phyloP scores from a whole-genome alignment of 2,888 invertebrate species.

The Diaprepes abbreviatus region DNA sequence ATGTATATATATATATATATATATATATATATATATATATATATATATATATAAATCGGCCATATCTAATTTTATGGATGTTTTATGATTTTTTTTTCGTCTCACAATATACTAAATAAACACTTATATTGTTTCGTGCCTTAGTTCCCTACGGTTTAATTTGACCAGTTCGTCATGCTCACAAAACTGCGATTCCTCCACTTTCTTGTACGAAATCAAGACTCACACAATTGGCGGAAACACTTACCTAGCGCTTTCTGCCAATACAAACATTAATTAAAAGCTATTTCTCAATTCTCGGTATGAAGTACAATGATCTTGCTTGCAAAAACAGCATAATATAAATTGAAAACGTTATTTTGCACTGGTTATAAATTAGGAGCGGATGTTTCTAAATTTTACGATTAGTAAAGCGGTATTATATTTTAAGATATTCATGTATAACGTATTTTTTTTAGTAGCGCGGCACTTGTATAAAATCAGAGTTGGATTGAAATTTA shows the following conservation, averaged over 20 bases:
- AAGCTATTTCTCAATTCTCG: constrained; percentile 52
- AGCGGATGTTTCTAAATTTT: constrained; percentile 9
- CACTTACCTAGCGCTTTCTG: constrained; percentile 56
- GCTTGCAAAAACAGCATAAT: constrained; percentile 13
- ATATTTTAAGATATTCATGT: no score
- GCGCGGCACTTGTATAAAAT: no score
- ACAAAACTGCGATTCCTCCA: constrained; percentile 56
- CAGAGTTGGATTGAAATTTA: no score
- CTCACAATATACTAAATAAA: neutral
- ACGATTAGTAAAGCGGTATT: no score
- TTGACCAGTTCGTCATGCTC: constrained; percentile 56
- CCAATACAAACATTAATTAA: constrained; percentile 57
- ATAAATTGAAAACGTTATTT: constrained; percentile 15
- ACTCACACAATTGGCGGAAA: constrained; percentile 60
- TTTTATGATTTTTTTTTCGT: no score
- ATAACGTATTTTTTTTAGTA: no score
- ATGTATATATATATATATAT: no score
- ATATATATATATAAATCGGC: no score
- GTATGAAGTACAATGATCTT: constrained; percentile 54
- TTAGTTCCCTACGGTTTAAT: constrained; percentile 39
- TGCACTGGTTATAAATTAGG: constrained; percentile 6
- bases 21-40: no score
- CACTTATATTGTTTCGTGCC: constrained; percentile 33
- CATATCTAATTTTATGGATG: no score
- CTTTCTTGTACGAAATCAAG: constrained; percentile 57